phyloP scores from a whole-genome alignment of 2,113 vertebrate species.

The Apteryx mantelli region DNA sequence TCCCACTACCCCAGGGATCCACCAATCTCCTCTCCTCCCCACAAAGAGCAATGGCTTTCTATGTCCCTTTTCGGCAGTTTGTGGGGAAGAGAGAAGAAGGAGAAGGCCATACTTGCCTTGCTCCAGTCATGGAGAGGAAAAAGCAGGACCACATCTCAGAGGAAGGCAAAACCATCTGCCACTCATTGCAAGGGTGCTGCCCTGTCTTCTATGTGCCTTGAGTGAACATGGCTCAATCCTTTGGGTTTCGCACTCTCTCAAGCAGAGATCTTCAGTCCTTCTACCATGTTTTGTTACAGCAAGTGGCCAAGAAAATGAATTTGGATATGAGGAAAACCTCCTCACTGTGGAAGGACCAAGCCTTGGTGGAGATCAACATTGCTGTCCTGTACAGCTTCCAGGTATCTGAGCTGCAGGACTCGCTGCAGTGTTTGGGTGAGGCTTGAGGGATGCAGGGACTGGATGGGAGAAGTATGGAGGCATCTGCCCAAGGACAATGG shows the following conservation, averaged over 20 bases:
- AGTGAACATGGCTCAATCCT: neutral
- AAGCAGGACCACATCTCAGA: neutral
- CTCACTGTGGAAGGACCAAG: slow-evolving; percentile 97
- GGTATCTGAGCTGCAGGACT: slow-evolving; percentile 66
- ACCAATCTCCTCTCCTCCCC: neutral
- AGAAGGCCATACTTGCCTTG: neutral
- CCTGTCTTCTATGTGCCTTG: neutral
- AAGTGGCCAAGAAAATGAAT: slow-evolving; percentile 93
- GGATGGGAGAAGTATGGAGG: neutral
- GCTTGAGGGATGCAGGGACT: neutral
- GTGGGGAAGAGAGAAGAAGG: neutral
- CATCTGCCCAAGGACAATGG: neutral
- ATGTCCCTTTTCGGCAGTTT: neutral
- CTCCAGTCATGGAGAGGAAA: neutral
- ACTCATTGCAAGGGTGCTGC: neutral
- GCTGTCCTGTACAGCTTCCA: slow-evolving; percentile 96
- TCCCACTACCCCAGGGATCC: neutral
- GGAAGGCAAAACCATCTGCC: neutral
- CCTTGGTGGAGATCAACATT: slow-evolving; percentile 97
- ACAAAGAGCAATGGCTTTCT: neutral
- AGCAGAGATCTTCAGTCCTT: neutral
- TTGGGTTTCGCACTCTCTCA: neutral
- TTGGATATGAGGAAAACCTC: slow-evolving; percentile 95
- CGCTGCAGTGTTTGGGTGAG: neutral
- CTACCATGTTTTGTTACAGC: slow-evolving; percentile 70